These are phyloP conservation scores for Kryptopterus vitreolus DNA, from an alignment of 2,797 vertebrate species.

Conservation along the genomic window DNA sequence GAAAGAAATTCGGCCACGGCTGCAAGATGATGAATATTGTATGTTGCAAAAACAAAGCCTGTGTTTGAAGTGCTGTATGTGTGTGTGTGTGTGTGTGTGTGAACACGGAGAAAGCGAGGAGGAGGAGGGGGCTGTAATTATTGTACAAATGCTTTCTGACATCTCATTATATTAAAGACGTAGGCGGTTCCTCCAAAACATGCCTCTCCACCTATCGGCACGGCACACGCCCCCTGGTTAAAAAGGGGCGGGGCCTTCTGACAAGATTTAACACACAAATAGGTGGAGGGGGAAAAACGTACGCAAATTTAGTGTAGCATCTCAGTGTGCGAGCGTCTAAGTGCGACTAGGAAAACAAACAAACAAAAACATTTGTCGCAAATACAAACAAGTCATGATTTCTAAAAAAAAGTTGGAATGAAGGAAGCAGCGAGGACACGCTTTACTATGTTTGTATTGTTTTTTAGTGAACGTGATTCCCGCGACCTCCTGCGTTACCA, in stretches of 20 bases:
- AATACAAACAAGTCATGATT: too few relatives aligned
- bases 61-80: conserved; percentile 72
- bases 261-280: conserved; percentile 34
- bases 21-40: conserved; percentile 73
- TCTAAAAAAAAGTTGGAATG: too few relatives aligned
- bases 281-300: background rate
- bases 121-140: conserved; percentile 74
- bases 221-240: conserved; percentile 65
- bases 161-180: conserved; percentile 73
- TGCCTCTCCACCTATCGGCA: conserved; percentile 71
- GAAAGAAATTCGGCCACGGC: conserved; percentile 60
- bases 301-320: too few relatives aligned
- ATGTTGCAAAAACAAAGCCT: conserved; percentile 68
- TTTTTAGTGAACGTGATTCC: too few relatives aligned
- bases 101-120: conserved; percentile 62
- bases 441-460: too few relatives aligned
- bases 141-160: conserved; percentile 71
- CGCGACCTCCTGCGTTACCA: too few relatives aligned
- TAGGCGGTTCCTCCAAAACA: conserved; percentile 75
- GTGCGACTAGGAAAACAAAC: too few relatives aligned
- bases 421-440: too few relatives aligned
- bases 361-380: too few relatives aligned
- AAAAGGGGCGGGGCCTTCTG: conserved; percentile 45
- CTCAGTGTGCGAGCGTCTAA: too few relatives aligned
- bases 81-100: conserved; percentile 55